Evolutionary conservation across 2,797 vertebrate species (phyloP).

Genomic region (Coranthus polyacanthus): DNA sequence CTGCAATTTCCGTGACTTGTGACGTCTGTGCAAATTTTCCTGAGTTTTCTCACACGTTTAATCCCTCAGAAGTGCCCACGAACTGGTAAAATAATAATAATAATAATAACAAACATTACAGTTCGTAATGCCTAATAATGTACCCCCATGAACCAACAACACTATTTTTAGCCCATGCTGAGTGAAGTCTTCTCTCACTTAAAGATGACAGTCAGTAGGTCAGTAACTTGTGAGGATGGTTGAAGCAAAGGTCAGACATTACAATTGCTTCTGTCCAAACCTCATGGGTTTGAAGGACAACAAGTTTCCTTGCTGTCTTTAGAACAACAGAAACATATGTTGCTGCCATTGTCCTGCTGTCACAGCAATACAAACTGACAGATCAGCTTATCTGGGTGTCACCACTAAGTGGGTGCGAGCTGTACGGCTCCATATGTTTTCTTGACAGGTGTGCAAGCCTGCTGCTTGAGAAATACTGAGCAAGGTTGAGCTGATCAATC

Average conservation of each 20-base stretch:
- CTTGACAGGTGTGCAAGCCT: conserved; percentile 50
- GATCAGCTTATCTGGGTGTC: conserved; percentile 48
- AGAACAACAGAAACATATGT: background rate
- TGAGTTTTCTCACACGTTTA: too few species aligned
- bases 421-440: conserved; percentile 48
- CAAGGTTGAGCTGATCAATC: conserved; percentile 27
- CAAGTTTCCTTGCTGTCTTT: conserved; percentile 6
- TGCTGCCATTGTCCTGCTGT: conserved; percentile 20
- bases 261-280: conserved; percentile 9
- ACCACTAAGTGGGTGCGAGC: conserved; percentile 47
- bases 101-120: too few species aligned
- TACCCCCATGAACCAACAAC: conserved; percentile 3
- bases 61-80: too few species aligned
- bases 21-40: too few species aligned
- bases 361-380: conserved; percentile 43
- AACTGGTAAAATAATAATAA: too few species aligned
- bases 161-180: conserved; percentile 3
- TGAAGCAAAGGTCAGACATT: conserved; percentile 29
- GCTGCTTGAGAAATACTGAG: conserved; percentile 24
- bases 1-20: too few species aligned
- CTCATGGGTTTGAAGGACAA: conserved; percentile 19
- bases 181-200: conserved; percentile 15
- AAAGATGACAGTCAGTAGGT: conserved; percentile 21
- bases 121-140: too few species aligned
- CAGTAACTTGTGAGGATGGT: conserved; percentile 21